Evolutionary conservation across 2,888 invertebrate species (phyloP), one percentile per base, ranked within the genome.

Genomic region (Limnephilus rhombicus): DNA sequence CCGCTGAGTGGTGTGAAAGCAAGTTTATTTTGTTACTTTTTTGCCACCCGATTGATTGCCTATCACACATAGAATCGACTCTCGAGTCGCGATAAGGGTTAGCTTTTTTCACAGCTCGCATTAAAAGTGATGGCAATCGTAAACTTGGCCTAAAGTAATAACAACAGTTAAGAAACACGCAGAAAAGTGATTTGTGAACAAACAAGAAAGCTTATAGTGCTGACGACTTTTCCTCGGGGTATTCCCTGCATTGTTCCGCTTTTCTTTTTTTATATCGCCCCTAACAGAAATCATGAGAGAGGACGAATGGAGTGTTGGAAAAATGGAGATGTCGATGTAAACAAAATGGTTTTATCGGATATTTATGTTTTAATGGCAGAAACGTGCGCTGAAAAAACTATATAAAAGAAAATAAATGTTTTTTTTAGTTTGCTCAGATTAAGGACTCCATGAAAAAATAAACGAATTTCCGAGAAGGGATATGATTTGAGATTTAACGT

Each of bases 171-270:
- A 90, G 83, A 53, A 90, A 85, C 90, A 90, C 90, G 90, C 83
- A 90, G 85, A 90, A 90, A 49, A 90, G 90, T 90, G 83, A 90
- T 90, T 90, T 90, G 85, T 85, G 45, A 90, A 90, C 90, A 90
- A 83, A 90, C 90, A 85, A 90, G 90, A 90, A 90, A 31, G 90
- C 83, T 85, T 85, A 85, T 68, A 90, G 83, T 83, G 83, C 85
- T 88, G 88, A 68, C 89, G 89, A 89, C 80, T 89, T 80, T 34
- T 80, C 89, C 80, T 89, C 24, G 12, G 80, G 80, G 89, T 29
- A 41, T 89, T 89, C 80, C 87, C 45, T 87, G 31, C 87, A 87
- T 87, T 87, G 87, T 49, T 87, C 49, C 1, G 87, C 53, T 87
- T 87, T 87, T 49, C 45, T 13, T 49, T 45, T 86, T 87, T 87